phyloP scores from a whole-genome alignment of 2,888 invertebrate genomes.

The Eilema sororculum region DNA sequence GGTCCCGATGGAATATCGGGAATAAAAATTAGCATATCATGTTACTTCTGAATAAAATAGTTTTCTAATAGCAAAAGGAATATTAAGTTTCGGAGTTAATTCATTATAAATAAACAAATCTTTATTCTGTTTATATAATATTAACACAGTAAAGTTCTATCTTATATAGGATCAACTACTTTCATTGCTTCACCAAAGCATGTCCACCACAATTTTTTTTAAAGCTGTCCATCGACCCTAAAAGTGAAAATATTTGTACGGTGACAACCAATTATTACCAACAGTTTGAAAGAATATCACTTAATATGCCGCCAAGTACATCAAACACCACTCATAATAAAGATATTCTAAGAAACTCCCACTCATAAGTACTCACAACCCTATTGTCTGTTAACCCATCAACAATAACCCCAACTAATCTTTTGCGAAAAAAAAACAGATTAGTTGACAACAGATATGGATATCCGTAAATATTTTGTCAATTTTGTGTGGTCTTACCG shows the following conservation, averaged over 20 bases:
- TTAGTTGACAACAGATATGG: conserved; percentile 60
- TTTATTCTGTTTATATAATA: no score
- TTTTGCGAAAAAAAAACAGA: conserved; percentile 59
- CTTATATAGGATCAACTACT: not conserved
- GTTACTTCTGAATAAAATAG: no score
- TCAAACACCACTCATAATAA: conserved; percentile 30
- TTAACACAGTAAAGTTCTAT: no score
- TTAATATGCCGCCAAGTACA: conserved; percentile 15
- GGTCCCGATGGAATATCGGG: no score
- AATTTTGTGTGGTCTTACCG: conserved; percentile 79
- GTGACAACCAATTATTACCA: conserved; percentile 10
- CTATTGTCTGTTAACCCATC: conserved; percentile 47
- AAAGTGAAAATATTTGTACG: conserved; percentile 6
- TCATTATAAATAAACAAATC: no score
- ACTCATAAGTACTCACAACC: conserved; percentile 32
- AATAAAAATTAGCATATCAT: no score
- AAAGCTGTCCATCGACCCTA: conserved; percentile 10
- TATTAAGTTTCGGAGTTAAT: no score
- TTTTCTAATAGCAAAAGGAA: no score
- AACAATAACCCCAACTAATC: conserved; percentile 61
- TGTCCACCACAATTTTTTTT: not conserved
- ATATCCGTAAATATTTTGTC: conserved; percentile 80
- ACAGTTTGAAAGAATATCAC: conserved; percentile 15
- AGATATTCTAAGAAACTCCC: conserved; percentile 43
- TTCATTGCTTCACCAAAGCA: not conserved